phyloP scores from a whole-genome alignment of 2,797 vertebrate species.

The Anolis apletophallus region DNA sequence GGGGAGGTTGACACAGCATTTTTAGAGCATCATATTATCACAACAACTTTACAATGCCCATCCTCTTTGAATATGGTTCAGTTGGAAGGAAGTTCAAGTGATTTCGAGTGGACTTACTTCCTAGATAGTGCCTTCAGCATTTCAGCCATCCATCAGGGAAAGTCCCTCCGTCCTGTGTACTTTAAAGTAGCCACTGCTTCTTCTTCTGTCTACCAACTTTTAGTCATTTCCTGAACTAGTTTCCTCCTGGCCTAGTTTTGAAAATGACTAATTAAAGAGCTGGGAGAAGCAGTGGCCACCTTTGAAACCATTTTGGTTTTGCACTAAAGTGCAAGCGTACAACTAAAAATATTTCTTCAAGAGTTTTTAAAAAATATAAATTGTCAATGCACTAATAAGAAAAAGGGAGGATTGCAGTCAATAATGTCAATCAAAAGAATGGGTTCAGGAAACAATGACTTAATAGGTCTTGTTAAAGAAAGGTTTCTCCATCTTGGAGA shows the following conservation, averaged over 20 bases:
- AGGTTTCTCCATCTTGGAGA: too few relatives aligned
- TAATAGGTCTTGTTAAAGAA: too few relatives aligned
- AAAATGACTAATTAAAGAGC: slow-evolving; percentile 8
- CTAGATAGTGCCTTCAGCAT: neutral
- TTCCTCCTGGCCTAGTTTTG: neutral
- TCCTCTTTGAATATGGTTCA: neutral
- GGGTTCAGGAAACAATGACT: too few relatives aligned
- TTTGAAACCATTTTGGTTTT: slow-evolving; percentile 2
- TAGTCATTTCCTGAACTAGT: slow-evolving; percentile 6
- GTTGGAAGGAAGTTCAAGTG: neutral
- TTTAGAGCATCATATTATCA: neutral
- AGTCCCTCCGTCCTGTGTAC: neutral
- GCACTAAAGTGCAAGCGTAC: neutral
- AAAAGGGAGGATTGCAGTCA: neutral
- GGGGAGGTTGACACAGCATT: neutral
- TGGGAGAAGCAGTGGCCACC: slow-evolving; percentile 1
- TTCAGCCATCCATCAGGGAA: neutral
- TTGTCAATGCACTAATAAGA: neutral
- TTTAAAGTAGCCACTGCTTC: neutral
- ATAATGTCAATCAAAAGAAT: too few relatives aligned
- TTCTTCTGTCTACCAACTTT: neutral
- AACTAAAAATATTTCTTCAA: too few relatives aligned
- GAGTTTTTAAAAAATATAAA: too few relatives aligned
- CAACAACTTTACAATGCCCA: neutral
- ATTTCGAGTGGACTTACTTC: neutral